Evolutionary conservation across 2,113 vertebrate species (phyloP).

Genomic region (Pithys albifrons): DNA sequence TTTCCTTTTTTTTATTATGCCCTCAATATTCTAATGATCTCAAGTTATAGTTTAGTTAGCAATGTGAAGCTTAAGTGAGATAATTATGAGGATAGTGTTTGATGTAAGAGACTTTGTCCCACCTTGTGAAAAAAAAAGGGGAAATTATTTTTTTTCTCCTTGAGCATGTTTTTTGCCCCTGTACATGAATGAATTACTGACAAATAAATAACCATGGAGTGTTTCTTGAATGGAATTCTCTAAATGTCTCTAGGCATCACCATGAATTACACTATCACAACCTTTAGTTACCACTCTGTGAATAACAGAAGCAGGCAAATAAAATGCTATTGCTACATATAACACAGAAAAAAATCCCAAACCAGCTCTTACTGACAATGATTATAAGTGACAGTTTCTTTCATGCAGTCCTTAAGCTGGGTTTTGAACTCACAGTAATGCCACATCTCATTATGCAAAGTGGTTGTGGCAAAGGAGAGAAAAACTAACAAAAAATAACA

Average conservation of each 20-base stretch:
- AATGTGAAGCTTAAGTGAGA: not conserved
- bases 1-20: not conserved
- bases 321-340: not conserved
- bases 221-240: conserved; percentile 44
- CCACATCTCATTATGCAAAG: conserved; percentile 28
- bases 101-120: not conserved
- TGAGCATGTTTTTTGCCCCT: not conserved
- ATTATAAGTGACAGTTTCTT: conserved; percentile 38
- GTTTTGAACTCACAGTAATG: conserved; percentile 3
- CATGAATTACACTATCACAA: not conserved
- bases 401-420: not conserved
- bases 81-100: not conserved
- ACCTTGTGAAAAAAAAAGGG: not conserved
- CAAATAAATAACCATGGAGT: not conserved
- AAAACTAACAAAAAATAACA: conserved; percentile 2
- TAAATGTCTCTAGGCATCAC: not conserved
- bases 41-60: not conserved
- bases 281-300: not conserved
- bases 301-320: conserved; percentile 23
- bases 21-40: not conserved
- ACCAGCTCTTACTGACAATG: not conserved
- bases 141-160: not conserved
- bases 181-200: not conserved
- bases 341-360: not conserved
- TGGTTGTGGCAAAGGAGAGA: not conserved